phyloP scores from a whole-genome alignment of 2,113 vertebrate genomes.

The Chelonoidis abingdonii region DNA sequence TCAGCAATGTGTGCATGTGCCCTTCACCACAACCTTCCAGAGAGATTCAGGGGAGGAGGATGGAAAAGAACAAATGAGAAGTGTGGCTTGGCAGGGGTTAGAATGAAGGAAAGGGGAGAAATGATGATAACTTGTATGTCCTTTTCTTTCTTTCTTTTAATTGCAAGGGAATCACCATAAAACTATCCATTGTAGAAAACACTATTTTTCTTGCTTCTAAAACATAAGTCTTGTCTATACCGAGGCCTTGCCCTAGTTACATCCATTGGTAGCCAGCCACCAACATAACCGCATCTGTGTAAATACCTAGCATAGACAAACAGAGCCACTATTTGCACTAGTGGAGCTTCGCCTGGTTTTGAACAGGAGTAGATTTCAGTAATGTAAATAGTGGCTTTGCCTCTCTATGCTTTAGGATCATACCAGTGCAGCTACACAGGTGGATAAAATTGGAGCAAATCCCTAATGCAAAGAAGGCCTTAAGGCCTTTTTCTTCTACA shows the following conservation, averaged over 20 bases:
- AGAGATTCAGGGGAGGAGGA: neutral
- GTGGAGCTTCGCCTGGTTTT: neutral
- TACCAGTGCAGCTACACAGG: fast-evolving
- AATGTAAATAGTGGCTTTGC: neutral
- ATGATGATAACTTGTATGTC: neutral
- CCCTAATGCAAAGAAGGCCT: neutral
- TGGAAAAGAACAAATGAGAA: neutral
- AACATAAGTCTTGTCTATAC: neutral
- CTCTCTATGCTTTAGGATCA: fast-evolving
- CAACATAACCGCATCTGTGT: neutral
- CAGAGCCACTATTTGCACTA: neutral
- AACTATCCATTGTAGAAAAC: neutral
- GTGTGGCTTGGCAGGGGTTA: fast-evolving
- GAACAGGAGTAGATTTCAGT: neutral
- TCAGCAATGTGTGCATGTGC: fast-evolving
- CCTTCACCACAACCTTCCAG: fast-evolving
- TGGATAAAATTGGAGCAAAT: fast-evolving
- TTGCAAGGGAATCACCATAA: fast-evolving
- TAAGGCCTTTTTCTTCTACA: fast-evolving
- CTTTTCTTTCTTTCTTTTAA: neutral
- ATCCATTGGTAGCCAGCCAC: neutral
- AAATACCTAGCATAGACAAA: neutral
- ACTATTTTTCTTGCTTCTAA: neutral
- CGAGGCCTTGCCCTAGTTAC: neutral
- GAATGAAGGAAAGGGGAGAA: neutral